Evolutionary conservation across 2,888 invertebrate genomes (phyloP).

Genomic region (Aromia moschata): DNA sequence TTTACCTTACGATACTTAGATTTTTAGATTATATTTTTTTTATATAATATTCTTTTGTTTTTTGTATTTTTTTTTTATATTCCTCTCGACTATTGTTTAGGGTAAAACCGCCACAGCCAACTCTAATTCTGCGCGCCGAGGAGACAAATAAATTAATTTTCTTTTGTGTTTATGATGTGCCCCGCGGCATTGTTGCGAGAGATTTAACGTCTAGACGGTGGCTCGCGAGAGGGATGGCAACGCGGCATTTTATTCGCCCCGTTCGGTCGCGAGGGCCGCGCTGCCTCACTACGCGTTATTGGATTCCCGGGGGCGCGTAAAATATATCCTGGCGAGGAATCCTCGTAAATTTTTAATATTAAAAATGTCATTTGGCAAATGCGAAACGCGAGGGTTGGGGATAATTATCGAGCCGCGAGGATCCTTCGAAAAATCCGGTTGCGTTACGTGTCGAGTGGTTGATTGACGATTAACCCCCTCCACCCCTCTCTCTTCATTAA

Average conservation of each 20-base stretch:
- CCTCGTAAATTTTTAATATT: slow-evolving; percentile 55
- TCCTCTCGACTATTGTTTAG: slow-evolving; percentile 5
- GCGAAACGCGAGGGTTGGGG: slow-evolving; percentile 1
- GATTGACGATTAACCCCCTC: too few species aligned
- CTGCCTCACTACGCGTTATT: slow-evolving; percentile 46
- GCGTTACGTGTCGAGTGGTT: too few species aligned
- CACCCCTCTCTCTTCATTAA: too few species aligned
- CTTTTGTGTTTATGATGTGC: slow-evolving; percentile 32
- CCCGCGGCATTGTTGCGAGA: slow-evolving; percentile 31
- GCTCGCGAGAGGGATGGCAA: slow-evolving; percentile 27
- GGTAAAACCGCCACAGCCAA: slow-evolving; percentile 4
- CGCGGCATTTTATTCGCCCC: slow-evolving; percentile 23
- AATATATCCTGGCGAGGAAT: slow-evolving; percentile 48
- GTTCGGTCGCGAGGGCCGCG: not conserved
- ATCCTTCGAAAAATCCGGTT: slow-evolving; percentile 18
- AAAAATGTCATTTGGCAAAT: slow-evolving; percentile 44
- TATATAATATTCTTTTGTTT: too few species aligned
- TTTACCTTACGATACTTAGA: too few species aligned
- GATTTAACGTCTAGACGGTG: slow-evolving; percentile 35
- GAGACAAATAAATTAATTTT: slow-evolving; percentile 34
- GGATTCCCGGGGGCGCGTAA: slow-evolving; percentile 49
- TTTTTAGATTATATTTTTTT: too few species aligned
- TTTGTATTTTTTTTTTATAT: too few species aligned
- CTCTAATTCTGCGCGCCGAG: slow-evolving; percentile 16
- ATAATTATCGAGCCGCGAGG: slow-evolving; percentile 4